phyloP scores from a whole-genome alignment of 2,113 vertebrate species.

The Gambusia affinis region DNA sequence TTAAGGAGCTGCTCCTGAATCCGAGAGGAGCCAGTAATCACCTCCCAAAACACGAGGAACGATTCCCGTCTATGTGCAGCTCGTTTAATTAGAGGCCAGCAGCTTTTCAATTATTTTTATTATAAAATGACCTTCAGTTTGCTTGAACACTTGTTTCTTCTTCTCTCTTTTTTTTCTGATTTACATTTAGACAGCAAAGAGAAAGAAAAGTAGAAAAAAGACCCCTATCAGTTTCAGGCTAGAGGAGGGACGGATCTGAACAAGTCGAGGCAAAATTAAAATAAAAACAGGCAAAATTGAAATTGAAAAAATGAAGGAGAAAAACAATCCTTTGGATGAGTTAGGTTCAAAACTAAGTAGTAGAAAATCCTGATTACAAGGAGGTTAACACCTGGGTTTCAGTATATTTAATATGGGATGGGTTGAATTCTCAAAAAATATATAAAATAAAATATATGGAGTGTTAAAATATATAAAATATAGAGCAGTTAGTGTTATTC shows the following conservation, averaged over 20 bases:
- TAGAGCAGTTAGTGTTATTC: not conserved
- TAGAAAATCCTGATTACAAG: not conserved
- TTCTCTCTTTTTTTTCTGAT: not conserved
- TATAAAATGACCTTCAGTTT: conserved; percentile 29
- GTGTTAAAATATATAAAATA: not conserved
- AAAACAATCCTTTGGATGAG: too few species aligned
- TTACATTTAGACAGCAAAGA: conserved; percentile 17
- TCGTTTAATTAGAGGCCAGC: conserved; percentile 11
- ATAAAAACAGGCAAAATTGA: not conserved
- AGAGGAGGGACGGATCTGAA: conserved; percentile 1
- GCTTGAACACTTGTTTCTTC: conserved; percentile 3
- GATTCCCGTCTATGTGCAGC: conserved; percentile 25
- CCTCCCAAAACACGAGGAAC: conserved; percentile 1
- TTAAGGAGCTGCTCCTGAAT: conserved; percentile 3
- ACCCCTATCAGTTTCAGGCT: not conserved
- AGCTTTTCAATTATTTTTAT: not conserved
- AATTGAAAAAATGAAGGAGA: not conserved
- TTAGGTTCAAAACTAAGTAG: not conserved
- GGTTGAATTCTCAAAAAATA: not conserved
- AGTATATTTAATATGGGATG: not conserved
- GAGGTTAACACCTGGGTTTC: not conserved
- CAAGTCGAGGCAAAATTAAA: not conserved
- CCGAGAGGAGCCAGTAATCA: conserved; percentile 14
- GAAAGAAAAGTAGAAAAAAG: too few species aligned
- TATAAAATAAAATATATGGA: not conserved